Percentiles rank a stretch among this genome's conserved stretches.
phyloP scores from a whole-genome alignment of 2,113 vertebrate species.

The Mionectes macconnelli region DNA sequence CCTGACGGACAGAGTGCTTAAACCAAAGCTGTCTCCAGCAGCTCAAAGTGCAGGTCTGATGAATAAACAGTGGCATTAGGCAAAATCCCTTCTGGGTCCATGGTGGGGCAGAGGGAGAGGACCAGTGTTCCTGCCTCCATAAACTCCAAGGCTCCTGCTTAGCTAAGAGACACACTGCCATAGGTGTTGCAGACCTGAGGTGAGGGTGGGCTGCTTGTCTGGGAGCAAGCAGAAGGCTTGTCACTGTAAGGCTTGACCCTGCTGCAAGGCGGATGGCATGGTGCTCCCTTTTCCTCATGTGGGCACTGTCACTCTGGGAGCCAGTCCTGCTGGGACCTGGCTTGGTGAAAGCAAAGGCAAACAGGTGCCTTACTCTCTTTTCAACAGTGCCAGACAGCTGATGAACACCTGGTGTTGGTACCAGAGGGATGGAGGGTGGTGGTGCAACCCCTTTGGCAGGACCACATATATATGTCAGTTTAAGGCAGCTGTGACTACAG shows the following conservation, averaged over 20 bases:
- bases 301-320: neutral
- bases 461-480: neutral
- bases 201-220: neutral
- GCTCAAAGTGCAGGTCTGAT: neutral
- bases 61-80: neutral
- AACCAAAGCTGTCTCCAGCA: neutral
- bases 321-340: neutral
- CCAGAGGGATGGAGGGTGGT: neutral
- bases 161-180: neutral
- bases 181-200: neutral
- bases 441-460: neutral
- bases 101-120: neutral
- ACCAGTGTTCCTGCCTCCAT: neutral
- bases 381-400: neutral
- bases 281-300: neutral
- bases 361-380: neutral
- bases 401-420: neutral
- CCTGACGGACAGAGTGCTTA: neutral
- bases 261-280: neutral
- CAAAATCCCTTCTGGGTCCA: neutral
- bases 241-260: accelerated
- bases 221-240: neutral
- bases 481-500: neutral
- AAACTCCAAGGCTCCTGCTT: neutral
- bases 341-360: neutral